phyloP scores from a whole-genome alignment of 2,797 vertebrate species.

The Spheniscus humboldti region DNA sequence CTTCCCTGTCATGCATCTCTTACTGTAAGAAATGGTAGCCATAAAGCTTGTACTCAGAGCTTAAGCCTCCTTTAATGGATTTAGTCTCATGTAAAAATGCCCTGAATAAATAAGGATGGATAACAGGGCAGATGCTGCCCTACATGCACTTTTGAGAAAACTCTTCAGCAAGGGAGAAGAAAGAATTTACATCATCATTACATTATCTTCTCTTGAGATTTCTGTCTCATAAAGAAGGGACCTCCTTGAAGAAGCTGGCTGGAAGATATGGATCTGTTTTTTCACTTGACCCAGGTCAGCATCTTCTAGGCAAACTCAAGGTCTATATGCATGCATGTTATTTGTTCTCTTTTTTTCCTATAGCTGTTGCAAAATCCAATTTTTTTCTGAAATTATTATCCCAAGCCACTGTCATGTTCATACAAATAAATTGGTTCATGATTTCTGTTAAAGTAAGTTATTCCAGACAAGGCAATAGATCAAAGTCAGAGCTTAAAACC shows the following conservation, averaged over 20 bases:
- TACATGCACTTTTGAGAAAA: neutral
- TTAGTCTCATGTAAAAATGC: neutral
- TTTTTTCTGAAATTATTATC: neutral
- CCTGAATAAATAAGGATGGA: neutral
- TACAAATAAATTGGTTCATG: neutral
- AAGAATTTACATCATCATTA: neutral
- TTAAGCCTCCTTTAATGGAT: neutral
- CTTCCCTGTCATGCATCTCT: neutral
- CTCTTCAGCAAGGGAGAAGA: neutral
- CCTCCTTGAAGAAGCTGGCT: neutral
- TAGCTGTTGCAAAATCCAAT: neutral
- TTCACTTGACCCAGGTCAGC: neutral
- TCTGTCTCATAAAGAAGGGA: neutral
- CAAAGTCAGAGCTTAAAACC: neutral
- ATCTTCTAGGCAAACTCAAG: neutral
- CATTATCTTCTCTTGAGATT: neutral
- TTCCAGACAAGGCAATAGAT: neutral
- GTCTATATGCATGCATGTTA: neutral
- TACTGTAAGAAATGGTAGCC: neutral
- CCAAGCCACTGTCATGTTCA: neutral
- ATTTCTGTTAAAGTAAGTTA: neutral
- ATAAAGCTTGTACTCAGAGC: neutral
- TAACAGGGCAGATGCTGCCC: fast-evolving
- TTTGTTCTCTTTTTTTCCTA: neutral
- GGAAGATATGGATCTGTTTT: neutral